Percentiles rank a stretch among this genome's conserved stretches.
These are phyloP conservation scores for Cacoxenus indagator DNA, from an alignment of 2,888 invertebrate genomes.

Conservation along the genomic window DNA sequence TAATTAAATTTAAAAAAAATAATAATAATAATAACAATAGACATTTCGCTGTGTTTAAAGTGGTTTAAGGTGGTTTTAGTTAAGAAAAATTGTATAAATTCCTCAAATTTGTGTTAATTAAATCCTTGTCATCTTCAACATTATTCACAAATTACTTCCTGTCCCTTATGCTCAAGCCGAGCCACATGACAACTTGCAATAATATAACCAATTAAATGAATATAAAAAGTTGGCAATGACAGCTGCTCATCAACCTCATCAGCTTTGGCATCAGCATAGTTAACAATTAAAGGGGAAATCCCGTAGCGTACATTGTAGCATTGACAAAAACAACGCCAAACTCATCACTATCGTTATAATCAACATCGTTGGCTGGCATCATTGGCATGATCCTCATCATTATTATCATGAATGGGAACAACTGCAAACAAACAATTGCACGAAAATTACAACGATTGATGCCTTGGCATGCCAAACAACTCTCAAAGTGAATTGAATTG, in stretches of 20 bases:
- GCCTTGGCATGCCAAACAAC: constrained; percentile 47
- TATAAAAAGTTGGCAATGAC: neutral
- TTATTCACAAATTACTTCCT: neutral
- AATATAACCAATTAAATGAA: constrained; percentile 8
- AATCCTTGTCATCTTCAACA: too few species aligned
- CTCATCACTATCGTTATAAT: constrained; percentile 44
- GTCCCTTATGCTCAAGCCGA: too few species aligned
- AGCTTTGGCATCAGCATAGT: too few species aligned
- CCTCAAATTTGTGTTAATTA: too few species aligned
- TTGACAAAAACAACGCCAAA: constrained; percentile 11
- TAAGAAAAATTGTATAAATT: too few species aligned
- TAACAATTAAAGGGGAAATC: constrained; percentile 20
- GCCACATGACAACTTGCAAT: neutral
- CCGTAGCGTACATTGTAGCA: neutral
- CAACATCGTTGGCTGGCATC: constrained; percentile 29
- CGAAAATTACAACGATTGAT: constrained; percentile 63
- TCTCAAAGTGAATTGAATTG: constrained; percentile 42
- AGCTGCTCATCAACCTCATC: neutral
- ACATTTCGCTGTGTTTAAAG: too few species aligned
- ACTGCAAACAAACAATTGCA: constrained; percentile 54
- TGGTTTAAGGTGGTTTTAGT: too few species aligned
- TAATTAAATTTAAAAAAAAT: too few species aligned
- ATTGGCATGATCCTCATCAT: constrained; percentile 7
- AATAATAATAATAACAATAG: too few species aligned
- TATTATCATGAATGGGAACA: constrained; percentile 40